Evolutionary conservation across 2,797 vertebrate genomes (phyloP).

Genomic region (Sylvia borin): DNA sequence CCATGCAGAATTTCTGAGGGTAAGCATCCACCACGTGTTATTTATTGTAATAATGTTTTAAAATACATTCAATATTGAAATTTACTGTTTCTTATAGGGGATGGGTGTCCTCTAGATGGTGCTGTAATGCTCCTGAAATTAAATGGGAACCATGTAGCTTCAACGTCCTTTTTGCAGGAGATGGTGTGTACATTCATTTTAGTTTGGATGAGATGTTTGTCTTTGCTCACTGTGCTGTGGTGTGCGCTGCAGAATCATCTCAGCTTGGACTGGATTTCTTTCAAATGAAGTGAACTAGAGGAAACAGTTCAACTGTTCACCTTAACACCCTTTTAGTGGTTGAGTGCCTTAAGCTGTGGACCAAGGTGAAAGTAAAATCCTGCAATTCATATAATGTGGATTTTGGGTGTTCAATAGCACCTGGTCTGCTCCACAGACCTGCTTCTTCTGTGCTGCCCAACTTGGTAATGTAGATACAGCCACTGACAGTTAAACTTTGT

Average conservation of each 20-base stretch:
- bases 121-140: background rate
- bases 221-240: background rate
- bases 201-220: background rate
- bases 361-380: background rate
- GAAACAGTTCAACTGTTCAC: background rate
- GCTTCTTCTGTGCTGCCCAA: background rate
- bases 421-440: background rate
- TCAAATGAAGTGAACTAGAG: background rate
- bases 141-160: background rate
- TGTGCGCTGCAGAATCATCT: background rate
- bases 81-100: background rate
- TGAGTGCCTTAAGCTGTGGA: background rate
- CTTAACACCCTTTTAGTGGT: background rate
- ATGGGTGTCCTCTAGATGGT: background rate
- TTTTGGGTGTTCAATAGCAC: background rate
- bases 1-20: constrained; percentile 94
- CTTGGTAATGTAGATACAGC: background rate
- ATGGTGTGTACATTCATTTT: background rate
- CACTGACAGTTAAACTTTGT: background rate
- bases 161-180: background rate
- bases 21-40: constrained; percentile 53
- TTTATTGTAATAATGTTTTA: background rate
- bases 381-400: background rate
- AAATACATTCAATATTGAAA: background rate
- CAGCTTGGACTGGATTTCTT: background rate